Conservation (phyloP, 1,140 invertebrate genomes). For the Theocolax elegans region DNA sequence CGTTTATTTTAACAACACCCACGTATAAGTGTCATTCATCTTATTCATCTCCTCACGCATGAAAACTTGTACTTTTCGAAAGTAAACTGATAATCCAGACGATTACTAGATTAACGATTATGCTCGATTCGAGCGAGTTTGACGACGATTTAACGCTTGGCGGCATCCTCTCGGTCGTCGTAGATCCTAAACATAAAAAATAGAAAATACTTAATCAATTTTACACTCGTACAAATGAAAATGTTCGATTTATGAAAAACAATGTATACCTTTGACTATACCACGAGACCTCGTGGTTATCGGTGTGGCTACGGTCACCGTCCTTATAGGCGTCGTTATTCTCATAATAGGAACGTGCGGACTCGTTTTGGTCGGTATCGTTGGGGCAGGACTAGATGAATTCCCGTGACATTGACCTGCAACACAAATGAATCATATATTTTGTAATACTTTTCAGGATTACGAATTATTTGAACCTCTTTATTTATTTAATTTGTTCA, state of each 20-base stretch:
- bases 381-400: constrained; percentile 63
- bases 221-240: too few species aligned
- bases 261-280: constrained; percentile 17
- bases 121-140: background rate
- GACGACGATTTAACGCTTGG: constrained; percentile 18
- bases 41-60: constrained; percentile 7
- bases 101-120: background rate
- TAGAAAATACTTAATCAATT: background rate
- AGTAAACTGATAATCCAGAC: background rate
- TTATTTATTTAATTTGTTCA: too few species aligned
- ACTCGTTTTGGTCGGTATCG: constrained; percentile 54
- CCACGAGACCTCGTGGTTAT: constrained; percentile 5
- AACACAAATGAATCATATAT: too few species aligned
- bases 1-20: constrained; percentile 24
- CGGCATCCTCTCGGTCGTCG: constrained; percentile 27
- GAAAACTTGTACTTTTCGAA: background rate
- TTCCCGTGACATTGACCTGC: constrained; percentile 66
- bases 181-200: constrained; percentile 10
- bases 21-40: constrained; percentile 16
- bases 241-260: background rate
- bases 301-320: constrained; percentile 10
- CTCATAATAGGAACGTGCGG: constrained; percentile 52
- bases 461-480: too few species aligned
- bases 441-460: too few species aligned
- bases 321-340: constrained; percentile 48